Percentiles rank a stretch among this genome's conserved stretches.
Conservation (phyloP, 2,797 vertebrate species). For the Brotula barbata region DNA sequence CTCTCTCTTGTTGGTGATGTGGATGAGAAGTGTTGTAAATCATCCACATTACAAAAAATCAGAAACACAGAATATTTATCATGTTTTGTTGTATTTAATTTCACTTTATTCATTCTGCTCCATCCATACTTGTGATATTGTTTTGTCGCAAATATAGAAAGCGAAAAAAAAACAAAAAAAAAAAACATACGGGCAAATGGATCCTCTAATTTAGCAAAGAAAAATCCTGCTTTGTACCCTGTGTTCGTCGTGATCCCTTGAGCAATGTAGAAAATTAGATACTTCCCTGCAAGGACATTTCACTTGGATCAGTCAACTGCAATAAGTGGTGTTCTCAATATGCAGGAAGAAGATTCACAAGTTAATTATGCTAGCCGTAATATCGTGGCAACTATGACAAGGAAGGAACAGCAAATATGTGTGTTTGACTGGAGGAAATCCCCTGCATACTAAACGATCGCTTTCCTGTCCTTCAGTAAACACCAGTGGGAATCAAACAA, state of each 20-base stretch:
- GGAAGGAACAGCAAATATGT: constrained; percentile 24
- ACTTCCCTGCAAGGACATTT: background rate
- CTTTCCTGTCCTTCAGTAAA: too few species aligned
- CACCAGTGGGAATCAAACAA: background rate
- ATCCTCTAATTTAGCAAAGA: too few species aligned
- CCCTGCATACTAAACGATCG: constrained; percentile 8
- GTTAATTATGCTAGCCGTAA: constrained; percentile 13
- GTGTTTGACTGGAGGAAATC: constrained; percentile 14
- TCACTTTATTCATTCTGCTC: background rate
- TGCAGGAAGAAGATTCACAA: constrained; percentile 4
- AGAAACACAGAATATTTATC: too few species aligned
- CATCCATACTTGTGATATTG: background rate
- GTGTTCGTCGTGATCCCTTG: background rate
- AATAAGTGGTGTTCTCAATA: constrained; percentile 1
- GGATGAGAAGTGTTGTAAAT: too few species aligned
- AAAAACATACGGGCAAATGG: too few species aligned
- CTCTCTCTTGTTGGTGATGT: too few species aligned
- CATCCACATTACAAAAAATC: too few species aligned
- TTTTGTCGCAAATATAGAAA: too few species aligned
- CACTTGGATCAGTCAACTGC: background rate
- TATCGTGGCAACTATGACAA: constrained; percentile 28
- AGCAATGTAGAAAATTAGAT: background rate
- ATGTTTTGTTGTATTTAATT: too few species aligned
- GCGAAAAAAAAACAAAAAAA: too few species aligned
- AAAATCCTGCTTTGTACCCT: background rate